phyloP scores from a whole-genome alignment of 2,888 invertebrate species.

The Hydropsyche betteni region DNA sequence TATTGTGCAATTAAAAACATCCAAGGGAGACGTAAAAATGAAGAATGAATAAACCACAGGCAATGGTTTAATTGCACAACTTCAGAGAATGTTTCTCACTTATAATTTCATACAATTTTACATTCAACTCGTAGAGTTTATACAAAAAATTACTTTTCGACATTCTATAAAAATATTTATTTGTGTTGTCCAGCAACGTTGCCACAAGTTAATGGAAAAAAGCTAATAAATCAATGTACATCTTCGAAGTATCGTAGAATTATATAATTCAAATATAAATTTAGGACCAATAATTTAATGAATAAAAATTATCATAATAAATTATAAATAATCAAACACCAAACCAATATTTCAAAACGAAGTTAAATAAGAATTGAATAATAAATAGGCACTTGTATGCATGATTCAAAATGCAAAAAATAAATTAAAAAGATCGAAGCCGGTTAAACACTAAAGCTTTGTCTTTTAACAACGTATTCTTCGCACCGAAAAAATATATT shows the following conservation, averaged over 20 bases:
- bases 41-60: slow-evolving; percentile 37
- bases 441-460: background rate
- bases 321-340: too few relatives aligned
- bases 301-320: background rate
- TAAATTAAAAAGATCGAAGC: too few relatives aligned
- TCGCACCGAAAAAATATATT: background rate
- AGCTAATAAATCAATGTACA: background rate
- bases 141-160: too few relatives aligned
- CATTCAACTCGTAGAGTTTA: background rate
- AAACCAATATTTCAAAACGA: too few relatives aligned
- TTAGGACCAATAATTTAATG: background rate
- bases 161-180: slow-evolving; percentile 27
- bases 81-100: slow-evolving; percentile 34
- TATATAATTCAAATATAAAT: background rate
- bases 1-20: background rate
- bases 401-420: too few relatives aligned
- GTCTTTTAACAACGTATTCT: background rate
- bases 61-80: slow-evolving; percentile 28
- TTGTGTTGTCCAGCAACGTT: slow-evolving; percentile 35
- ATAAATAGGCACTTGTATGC: too few relatives aligned
- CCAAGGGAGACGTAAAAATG: background rate
- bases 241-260: background rate
- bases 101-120: slow-evolving; percentile 16
- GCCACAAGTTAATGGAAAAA: slow-evolving; percentile 11
- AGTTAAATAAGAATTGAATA: too few relatives aligned